Percentiles rank a stretch among this genome's conserved stretches.
Evolutionary conservation across 2,888 invertebrate species (phyloP).

Genomic region (Thera obeliscata): DNA sequence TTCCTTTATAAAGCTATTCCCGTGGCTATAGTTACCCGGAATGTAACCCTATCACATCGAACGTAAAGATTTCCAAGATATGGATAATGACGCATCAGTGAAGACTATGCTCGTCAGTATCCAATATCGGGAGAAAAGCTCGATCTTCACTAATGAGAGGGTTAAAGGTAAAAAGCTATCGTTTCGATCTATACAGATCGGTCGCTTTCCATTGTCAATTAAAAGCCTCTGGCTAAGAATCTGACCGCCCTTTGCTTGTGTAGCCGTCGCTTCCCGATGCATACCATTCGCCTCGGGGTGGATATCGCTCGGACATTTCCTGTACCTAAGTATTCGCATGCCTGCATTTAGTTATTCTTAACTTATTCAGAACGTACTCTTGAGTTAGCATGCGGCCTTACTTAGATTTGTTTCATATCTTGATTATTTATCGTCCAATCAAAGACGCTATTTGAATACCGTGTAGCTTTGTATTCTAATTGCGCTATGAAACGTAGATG

Average conservation of each 20-base stretch:
- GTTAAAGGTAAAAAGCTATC: slow-evolving; percentile 72
- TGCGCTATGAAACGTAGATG: slow-evolving; percentile 2
- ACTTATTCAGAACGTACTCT: slow-evolving; percentile 44
- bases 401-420: slow-evolving; percentile 65
- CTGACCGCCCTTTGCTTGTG: slow-evolving; percentile 79
- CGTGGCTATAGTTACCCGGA: slow-evolving; percentile 35
- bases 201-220: slow-evolving; percentile 77
- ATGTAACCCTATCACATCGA: slow-evolving; percentile 48
- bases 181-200: slow-evolving; percentile 63
- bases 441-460: slow-evolving; percentile 50
- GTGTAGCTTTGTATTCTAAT: slow-evolving; percentile 42
- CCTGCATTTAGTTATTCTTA: slow-evolving; percentile 66
- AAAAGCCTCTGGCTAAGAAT: slow-evolving; percentile 71
- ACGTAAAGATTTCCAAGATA: slow-evolving; percentile 54
- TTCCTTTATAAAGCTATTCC: slow-evolving; percentile 48
- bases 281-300: slow-evolving; percentile 74
- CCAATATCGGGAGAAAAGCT: slow-evolving; percentile 40
- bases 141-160: slow-evolving; percentile 60
- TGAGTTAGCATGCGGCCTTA: slow-evolving; percentile 64
- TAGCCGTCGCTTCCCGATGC: slow-evolving; percentile 75
- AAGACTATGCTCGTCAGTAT: slow-evolving; percentile 52
- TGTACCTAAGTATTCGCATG: slow-evolving; percentile 69
- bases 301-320: slow-evolving; percentile 76
- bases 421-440: slow-evolving; percentile 52
- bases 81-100: slow-evolving; percentile 56